Evolutionary conservation across 53 echinoderm and acorn worm genomes (phyloP), one percentile per base, ranked within the genome.

Genomic region (Antedon mediterranea): DNA sequence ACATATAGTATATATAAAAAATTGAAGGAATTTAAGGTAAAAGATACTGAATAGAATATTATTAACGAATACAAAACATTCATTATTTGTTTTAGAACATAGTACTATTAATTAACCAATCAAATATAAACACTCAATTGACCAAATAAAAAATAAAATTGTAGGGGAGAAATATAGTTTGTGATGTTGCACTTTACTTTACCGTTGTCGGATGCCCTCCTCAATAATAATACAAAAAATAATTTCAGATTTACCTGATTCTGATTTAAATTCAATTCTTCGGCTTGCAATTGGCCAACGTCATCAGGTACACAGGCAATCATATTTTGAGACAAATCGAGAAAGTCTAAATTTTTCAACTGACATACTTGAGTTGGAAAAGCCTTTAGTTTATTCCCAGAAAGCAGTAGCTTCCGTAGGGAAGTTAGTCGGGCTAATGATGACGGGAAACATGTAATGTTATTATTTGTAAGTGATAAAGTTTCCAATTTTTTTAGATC

Each of bases 261-360:
- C 79, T 92, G 90, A 78, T 98, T 98, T 27, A 93, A 81, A 79
- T 98, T 98, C 29, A 98, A 85, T 79, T 98, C 98, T 31, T 90
- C 90, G 28, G 98, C 85, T 74, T 98, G 90, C 3, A 98, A 81
- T 31, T 83, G 76, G 27, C 84, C 88, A 26, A 88, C 81, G 18
- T 89, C 88, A 71, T 85, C 86, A 8, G 98, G 98, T 57, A 98
- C 76, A 74, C 72, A 34, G 28, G 72, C 80, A 26, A 98, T 86
- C 30, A 73, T 29, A 78, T 98, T 98, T 85, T 85, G 88, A 41
- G 92, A 98, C 28, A 98, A 85, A 72, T 98, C 98, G 76, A 98
- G 78, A 11, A 88, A 78, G 80, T 98, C 92, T 41, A 98, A 83
- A 71, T 93, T 92, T 78, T 90, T 88, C 32, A 98, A 81, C 43